Evolutionary conservation across 2,797 vertebrate genomes (phyloP).

Genomic region (Bovichtus diacanthus): DNA sequence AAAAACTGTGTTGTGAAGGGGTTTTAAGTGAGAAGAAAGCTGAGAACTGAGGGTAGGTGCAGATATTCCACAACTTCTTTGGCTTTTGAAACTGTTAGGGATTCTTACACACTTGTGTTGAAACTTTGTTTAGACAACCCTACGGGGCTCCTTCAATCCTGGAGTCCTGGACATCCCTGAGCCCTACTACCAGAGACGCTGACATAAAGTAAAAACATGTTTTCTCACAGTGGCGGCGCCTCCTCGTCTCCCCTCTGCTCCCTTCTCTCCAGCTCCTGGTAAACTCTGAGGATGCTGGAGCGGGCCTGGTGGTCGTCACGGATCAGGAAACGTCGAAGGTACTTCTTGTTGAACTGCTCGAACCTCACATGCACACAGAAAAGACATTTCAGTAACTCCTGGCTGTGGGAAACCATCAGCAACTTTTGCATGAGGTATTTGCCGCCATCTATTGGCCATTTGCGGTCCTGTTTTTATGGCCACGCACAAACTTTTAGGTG

Average conservation of each 20-base stretch:
- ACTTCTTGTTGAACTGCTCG: slow-evolving; percentile 89
- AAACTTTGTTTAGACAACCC: background rate
- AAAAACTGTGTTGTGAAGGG: background rate
- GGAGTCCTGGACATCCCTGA: background rate
- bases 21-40: background rate
- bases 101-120: background rate
- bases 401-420: background rate
- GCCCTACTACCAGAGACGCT: background rate
- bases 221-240: slow-evolving; percentile 51
- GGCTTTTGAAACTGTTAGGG: background rate
- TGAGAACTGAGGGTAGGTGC: no score
- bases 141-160: background rate
- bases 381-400: background rate
- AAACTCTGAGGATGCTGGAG: slow-evolving; percentile 88
- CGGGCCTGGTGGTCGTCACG: slow-evolving; percentile 86
- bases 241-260: slow-evolving; percentile 72
- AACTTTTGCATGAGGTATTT: slow-evolving; percentile 37
- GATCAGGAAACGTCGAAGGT: slow-evolving; percentile 88
- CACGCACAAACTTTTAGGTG: background rate
- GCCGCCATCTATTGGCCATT: slow-evolving; percentile 71
- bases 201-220: background rate
- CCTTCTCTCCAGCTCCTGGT: slow-evolving; percentile 88
- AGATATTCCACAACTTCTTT: background rate
- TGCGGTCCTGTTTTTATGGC: background rate
- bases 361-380: slow-evolving; percentile 64